Base-by-base conservation (phyloP, 1,140 invertebrate genomes). In the Trachymyrmex septentrionalis region DNA sequence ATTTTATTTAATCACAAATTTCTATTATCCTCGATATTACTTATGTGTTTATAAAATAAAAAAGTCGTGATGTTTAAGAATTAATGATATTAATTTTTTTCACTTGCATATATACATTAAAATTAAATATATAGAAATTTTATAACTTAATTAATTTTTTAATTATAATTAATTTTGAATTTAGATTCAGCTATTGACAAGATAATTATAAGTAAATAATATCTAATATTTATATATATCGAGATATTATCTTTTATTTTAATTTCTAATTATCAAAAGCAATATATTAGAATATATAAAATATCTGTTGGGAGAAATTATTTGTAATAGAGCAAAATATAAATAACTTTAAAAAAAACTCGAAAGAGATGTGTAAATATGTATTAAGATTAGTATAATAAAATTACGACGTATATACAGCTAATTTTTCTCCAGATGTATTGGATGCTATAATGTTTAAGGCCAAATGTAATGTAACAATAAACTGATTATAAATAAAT, bases 401-500 rank as follows among this genome's bases (percentile, higher is more conserved):
- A 24, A 1, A 38, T 12, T 38, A 12, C 1, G 3, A 66, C 10
- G 10, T 38, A 38, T 64, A 38, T 12, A 16, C 27, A 27, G 16
- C 48, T 12, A 24, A 12, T 1, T 50, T 9, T 77, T 66, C 19
- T 1, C 10, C 16, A 66, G 34, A 66, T 38, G 0, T 66, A 44
- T 12, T 12, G 3, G 1, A 38, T 21, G 24, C 34, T 21, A 19
- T 44, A 44, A 34, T 24, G 27, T 71, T 71, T 21, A 48, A 14
- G 16, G 48, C 61, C 16, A 9, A 48, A 38, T 57, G 38, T 66
- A 57, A 81, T 71, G 21, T 19, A 59, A 16, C 57, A n/a, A 44
- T 71, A 44, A 59, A 9, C 4, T 38, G 2, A 16, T 38, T 34
- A 80, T 30, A 50, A 53, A 78, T 67, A 66, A 80, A 80, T 53